Evolutionary conservation across 1,140 invertebrate genomes (phyloP).

Genomic region (Steinernema khuongi): DNA sequence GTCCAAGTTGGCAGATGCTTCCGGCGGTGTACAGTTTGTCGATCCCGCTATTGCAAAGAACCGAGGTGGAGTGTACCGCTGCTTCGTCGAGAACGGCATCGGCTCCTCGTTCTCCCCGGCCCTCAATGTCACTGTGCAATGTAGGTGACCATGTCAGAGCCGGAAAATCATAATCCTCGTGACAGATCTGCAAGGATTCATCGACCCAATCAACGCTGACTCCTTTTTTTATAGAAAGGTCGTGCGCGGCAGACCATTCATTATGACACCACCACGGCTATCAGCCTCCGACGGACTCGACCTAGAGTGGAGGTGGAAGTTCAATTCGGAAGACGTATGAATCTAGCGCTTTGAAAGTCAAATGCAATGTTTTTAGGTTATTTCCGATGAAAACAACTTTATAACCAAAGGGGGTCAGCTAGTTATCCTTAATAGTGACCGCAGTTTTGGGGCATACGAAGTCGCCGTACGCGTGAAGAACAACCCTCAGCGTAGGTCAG

Average conservation of each 20-base stretch:
- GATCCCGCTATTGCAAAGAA: neutral
- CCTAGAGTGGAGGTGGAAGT: neutral
- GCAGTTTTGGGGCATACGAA: neutral
- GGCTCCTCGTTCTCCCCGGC: neutral
- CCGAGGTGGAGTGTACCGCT: neutral
- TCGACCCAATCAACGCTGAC: slow-evolving; percentile 4
- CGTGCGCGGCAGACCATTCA: neutral
- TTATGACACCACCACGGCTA: neutral
- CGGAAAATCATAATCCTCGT: neutral
- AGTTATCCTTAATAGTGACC: neutral
- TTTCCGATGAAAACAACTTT: neutral
- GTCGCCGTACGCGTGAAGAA: neutral
- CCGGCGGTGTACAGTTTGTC: neutral
- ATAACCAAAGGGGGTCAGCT: neutral
- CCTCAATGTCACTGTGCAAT: neutral
- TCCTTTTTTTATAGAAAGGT: neutral
- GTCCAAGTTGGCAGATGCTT: neutral
- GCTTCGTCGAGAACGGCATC: slow-evolving; percentile 1
- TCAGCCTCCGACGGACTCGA: neutral
- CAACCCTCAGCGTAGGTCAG: neutral
- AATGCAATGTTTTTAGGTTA: neutral
- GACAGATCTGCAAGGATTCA: neutral
- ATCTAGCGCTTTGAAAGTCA: neutral
- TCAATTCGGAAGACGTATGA: neutral
- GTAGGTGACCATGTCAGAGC: neutral